These are phyloP conservation scores for Procavia capensis DNA, from an alignment of 2,113 vertebrate genomes.

Conservation along the genomic window DNA sequence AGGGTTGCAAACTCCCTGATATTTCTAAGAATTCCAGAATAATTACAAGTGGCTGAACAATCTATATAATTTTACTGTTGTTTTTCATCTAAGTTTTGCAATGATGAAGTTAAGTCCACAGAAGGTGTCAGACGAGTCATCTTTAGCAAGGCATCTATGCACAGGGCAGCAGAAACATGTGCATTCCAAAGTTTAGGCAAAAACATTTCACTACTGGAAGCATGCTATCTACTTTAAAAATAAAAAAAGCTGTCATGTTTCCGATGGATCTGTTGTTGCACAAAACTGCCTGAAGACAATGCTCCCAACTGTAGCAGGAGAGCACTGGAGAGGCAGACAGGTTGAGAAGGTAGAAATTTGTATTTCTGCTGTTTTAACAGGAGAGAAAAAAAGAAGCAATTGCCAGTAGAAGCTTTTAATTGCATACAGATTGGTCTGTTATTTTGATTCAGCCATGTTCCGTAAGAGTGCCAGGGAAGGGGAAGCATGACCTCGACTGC, in stretches of 20 bases:
- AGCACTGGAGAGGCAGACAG: not conserved
- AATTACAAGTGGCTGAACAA: conserved; percentile 7
- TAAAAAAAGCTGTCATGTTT: not conserved
- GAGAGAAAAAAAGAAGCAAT: not conserved
- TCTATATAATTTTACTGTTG: not conserved
- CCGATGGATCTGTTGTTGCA: not conserved
- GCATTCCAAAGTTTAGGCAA: not conserved
- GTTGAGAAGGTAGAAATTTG: not conserved
- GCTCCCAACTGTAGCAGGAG: not conserved
- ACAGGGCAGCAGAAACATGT: not conserved
- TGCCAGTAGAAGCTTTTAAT: conserved; percentile 66
- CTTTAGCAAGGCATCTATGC: not conserved
- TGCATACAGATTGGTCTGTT: conserved; percentile 38
- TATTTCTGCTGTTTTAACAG: not conserved
- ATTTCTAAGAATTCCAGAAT: not conserved
- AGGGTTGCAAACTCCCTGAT: not conserved
- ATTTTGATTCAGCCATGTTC: conserved; percentile 10
- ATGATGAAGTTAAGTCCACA: conserved; percentile 18
- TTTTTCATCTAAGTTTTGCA: conserved; percentile 22
- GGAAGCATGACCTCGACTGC: not conserved
- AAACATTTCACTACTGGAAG: not conserved
- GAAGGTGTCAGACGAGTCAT: not conserved
- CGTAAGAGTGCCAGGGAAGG: not conserved
- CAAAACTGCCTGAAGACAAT: not conserved
- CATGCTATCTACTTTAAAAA: not conserved